Percentiles rank a stretch among this genome's conserved stretches.
phyloP scores from a whole-genome alignment of 2,113 vertebrate genomes.

The Elephas maximus region DNA sequence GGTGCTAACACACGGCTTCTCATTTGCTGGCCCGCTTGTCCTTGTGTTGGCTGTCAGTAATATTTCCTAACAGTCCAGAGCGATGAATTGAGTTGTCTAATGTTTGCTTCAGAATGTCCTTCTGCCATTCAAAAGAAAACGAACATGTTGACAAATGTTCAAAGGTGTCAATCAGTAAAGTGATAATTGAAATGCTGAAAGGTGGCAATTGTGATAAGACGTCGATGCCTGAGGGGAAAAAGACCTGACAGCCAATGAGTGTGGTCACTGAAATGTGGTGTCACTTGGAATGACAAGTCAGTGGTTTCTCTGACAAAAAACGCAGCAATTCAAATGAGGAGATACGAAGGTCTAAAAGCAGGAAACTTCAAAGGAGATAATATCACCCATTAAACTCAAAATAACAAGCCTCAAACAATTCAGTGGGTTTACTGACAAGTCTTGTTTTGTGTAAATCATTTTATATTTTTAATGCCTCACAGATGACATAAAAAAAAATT shows the following conservation, averaged over 20 bases:
- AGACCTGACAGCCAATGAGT: conserved; percentile 16
- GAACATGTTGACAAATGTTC: conserved; percentile 73
- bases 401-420: not conserved
- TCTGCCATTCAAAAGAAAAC: conserved; percentile 15
- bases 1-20: not conserved
- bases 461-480: not conserved
- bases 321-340: not conserved
- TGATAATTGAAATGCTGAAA: conserved; percentile 73
- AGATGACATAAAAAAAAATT: not conserved
- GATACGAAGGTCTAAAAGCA: not conserved
- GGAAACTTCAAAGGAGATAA: not conserved
- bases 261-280: not conserved
- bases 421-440: not conserved
- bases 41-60: not conserved
- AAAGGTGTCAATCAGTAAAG: conserved; percentile 72
- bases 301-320: not conserved
- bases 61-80: not conserved
- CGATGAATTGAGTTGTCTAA: not conserved
- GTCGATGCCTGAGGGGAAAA: conserved; percentile 38
- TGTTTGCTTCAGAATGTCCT: conserved; percentile 1
- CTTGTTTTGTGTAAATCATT: not conserved
- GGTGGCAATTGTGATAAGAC: conserved; percentile 42
- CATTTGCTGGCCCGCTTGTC: not conserved
- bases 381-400: not conserved
- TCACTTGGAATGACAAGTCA: not conserved